Evolutionary conservation across 2,888 invertebrate species (phyloP).

Genomic region (Limnephilus lunatus): DNA sequence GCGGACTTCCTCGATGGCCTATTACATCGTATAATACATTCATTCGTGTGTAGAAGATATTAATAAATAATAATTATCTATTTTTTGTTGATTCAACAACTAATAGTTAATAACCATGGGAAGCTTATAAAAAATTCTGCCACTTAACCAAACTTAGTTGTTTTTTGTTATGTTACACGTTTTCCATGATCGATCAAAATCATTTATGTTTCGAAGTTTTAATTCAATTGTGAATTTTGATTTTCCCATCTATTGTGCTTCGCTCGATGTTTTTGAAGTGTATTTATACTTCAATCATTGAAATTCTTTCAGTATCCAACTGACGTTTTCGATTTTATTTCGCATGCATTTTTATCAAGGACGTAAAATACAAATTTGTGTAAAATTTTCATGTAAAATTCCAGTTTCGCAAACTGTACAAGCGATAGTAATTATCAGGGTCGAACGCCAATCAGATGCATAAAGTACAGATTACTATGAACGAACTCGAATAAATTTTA

Average conservation of each 20-base stretch:
- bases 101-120: constrained; percentile 14
- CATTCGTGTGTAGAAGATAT: not conserved
- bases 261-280: not conserved
- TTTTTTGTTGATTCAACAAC: not conserved
- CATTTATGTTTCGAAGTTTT: not conserved
- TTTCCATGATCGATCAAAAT: constrained; percentile 25
- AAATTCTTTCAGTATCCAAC: not conserved
- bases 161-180: not conserved
- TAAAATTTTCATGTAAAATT: too few species aligned
- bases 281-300: not conserved
- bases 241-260: constrained; percentile 5
- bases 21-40: not conserved
- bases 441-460: not conserved
- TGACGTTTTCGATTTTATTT: not conserved
- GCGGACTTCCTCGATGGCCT: constrained; percentile 50
- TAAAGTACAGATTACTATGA: not conserved
- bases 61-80: not conserved
- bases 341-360: not conserved
- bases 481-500: not conserved
- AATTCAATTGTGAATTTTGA: not conserved
- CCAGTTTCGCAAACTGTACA: not conserved
- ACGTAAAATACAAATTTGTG: not conserved
- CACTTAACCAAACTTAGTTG: not conserved
- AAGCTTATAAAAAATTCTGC: not conserved
- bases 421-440: not conserved